A percentile compares a stretch with the other conserved stretches of the same genome.
Evolutionary conservation across 1,140 invertebrate species (phyloP).

Genomic region (Aphidius ervi): DNA sequence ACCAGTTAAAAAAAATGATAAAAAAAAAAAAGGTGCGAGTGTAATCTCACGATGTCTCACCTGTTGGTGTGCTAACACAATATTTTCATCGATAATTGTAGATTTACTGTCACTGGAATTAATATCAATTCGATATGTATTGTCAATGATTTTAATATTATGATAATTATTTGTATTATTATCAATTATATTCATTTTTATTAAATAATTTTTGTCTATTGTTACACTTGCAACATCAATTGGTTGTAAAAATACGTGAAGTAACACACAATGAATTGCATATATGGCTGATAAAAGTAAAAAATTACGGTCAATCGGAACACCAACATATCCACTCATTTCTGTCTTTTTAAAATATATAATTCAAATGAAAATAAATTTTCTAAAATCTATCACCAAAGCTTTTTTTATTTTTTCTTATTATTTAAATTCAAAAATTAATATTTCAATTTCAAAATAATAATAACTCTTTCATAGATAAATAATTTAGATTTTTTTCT

Average conservation of each 20-base stretch:
- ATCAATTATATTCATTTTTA: background rate
- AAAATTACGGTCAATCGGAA: slow-evolving; percentile 23
- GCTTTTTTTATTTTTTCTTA: too few relatives aligned
- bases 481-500: too few relatives aligned
- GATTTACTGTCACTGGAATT: background rate
- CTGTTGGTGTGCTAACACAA: too few relatives aligned
- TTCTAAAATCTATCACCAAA: too few relatives aligned
- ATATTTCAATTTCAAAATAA: too few relatives aligned
- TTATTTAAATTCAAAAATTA: too few relatives aligned
- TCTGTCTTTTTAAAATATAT: slow-evolving; percentile 4
- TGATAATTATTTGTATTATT: background rate
- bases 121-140: background rate
- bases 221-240: background rate
- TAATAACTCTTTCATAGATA: too few relatives aligned
- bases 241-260: slow-evolving; percentile 22
- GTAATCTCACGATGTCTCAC: too few relatives aligned
- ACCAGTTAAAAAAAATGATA: too few relatives aligned
- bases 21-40: too few relatives aligned
- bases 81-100: background rate
- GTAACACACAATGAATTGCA: slow-evolving; percentile 22
- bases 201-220: background rate
- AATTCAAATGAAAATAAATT: too few relatives aligned
- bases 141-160: background rate
- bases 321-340: slow-evolving; percentile 20
- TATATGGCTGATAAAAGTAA: slow-evolving; percentile 27